Base-by-base conservation (phyloP, 2,797 vertebrate species). In the Yasuhikotakia modesta region DNA sequence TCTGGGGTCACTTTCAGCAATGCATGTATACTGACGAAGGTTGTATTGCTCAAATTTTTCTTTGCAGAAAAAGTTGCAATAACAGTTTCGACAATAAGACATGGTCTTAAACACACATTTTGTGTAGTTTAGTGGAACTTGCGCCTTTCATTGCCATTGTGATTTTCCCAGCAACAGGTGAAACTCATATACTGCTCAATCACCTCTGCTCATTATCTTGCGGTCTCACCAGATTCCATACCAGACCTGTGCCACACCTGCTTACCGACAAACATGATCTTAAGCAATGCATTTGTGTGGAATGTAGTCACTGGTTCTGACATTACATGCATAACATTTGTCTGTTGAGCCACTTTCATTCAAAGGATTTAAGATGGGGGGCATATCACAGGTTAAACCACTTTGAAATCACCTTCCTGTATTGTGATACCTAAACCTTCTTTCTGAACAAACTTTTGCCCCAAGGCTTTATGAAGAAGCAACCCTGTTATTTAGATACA, bases 31-130 rank as follows among this genome's bases (percentile, higher is more conserved):
- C 17, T 19, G 19, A 32, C 13, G 0, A 73, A 72, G 50, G 35
- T 45, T 32, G 8, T 70, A 70, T 85, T 82, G 69, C 81, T 83
- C 76, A 85, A 52, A 5, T 19, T 73, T 73, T 79, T 30, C 72
- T 78, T 61, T 27, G 11, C 22, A 58, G 3, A 55, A 52, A 82
- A 75, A 24, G 43, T 53, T 78, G 22, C 66, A 24, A 58, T 63
- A 46, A 65, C 22, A 57, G 77, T 77, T 70, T 69, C 2, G 14
- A 12, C 21, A 10, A 27, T 19, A 24, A 50, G 14, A 52, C 21
- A n/a, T 2, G 35, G 39, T 10, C 39, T 11, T 43, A 43, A 48
- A 32, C 19, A 22, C 43, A 2, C 10, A 43, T 10, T 2, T 43
- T 69, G 70, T 35, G 76, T 78, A 39, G 53, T 55, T 53, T 70